Base-by-base conservation (phyloP, 2,797 vertebrate species). In the Orientallactaga sibirica region DNA sequence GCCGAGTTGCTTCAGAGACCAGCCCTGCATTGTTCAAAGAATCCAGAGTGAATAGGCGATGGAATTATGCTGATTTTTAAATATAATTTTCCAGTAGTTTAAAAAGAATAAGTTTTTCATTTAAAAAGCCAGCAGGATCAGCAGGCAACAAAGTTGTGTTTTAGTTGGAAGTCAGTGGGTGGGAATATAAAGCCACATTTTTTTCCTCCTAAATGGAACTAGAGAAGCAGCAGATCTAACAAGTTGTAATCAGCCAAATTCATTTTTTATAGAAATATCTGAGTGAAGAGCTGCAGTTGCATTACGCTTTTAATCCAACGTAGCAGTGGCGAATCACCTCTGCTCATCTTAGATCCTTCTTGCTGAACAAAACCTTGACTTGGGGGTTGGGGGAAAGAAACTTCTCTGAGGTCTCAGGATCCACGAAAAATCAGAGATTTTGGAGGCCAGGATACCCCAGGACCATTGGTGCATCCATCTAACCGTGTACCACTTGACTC, bases 71-170 rank as follows among this genome's bases (percentile, higher is more conserved):
- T 98, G 98, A 98, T 98, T 98, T 98, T 98, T 98, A 98, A 98
- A 98, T 97, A 98, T 98, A 98, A 98, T 98, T 98, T 98, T 98
- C 98, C 98, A 98, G 98, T 98, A 98, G 98, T 98, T 98, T 98
- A 98, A 98, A 96, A 98, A 98, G 97, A 98, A 98, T 98, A 98
- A 98, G 98, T 98, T 98, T 98, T 98, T 98, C 98, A 98, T 98
- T 98, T 98, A 93, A 97, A 98, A 98, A 98, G 96, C 96, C 98
- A 98, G 98, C 98, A 83, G 98, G 98, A 98, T 98, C 98, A 98
- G 98, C 98, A 98, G 98, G 98, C 98, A 97, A 98, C 98, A 98
- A 98, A 98, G 97, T 98, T 98, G 97, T 98, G 98, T 98, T 98
- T 98, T 98, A 98, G 98, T 97, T 98, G 98, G 98, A 98, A 98